Conservation (phyloP, 2,113 vertebrate genomes). For the Phyllopteryx taeniolatus region DNA sequence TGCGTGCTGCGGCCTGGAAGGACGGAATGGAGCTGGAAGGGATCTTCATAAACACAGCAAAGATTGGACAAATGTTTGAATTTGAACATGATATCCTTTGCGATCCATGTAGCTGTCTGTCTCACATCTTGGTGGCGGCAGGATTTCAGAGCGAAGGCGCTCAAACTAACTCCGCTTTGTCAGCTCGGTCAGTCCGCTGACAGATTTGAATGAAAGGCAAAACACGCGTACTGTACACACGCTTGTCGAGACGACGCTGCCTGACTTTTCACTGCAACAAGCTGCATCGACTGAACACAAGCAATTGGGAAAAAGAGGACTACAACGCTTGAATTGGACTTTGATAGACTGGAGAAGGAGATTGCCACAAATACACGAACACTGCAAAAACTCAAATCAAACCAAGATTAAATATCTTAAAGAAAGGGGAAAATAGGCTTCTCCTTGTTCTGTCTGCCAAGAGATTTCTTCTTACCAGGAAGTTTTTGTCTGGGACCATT, state of each 20-base stretch:
- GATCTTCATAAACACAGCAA: slow-evolving; percentile 8
- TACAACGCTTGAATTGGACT: background rate
- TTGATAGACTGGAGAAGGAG: background rate
- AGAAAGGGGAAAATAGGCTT: too few species aligned
- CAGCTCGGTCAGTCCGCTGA: slow-evolving; percentile 64
- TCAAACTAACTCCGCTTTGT: slow-evolving; percentile 58
- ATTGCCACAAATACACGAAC: background rate
- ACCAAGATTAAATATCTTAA: too few species aligned
- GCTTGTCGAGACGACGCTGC: slow-evolving; percentile 64
- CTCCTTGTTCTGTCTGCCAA: too few species aligned
- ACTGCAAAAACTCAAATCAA: too few species aligned
- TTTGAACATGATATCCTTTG: background rate
- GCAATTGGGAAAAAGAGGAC: slow-evolving; percentile 15
- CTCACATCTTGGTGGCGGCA: slow-evolving; percentile 54
- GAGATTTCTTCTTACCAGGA: too few species aligned
- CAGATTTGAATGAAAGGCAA: slow-evolving; percentile 69
- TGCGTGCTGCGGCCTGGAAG: slow-evolving; percentile 44
- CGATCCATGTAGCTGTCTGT: slow-evolving; percentile 51
- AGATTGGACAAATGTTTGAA: background rate
- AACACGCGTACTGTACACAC: slow-evolving; percentile 61
- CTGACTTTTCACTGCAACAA: slow-evolving; percentile 48
- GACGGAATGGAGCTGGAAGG: slow-evolving; percentile 12
- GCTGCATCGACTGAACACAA: slow-evolving; percentile 2
- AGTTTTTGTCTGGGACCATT: too few species aligned
- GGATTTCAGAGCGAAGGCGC: slow-evolving; percentile 24